phyloP scores from a whole-genome alignment of 2,797 vertebrate species.

The Setipinna tenuifilis region DNA sequence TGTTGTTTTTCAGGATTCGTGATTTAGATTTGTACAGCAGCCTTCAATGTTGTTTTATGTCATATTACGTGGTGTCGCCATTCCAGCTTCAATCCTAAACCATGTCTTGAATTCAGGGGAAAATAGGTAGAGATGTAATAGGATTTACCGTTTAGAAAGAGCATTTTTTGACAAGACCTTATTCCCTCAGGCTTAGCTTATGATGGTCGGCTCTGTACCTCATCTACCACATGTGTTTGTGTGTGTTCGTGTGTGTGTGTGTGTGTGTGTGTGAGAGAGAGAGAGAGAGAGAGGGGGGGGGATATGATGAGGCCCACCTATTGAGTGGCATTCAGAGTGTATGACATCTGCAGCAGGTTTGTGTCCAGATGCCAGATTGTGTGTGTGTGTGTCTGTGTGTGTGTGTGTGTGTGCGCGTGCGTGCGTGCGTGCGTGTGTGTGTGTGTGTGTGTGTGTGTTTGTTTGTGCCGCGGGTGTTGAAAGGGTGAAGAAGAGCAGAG shows the following conservation, averaged over 20 bases:
- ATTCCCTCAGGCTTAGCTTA: conserved; percentile 34
- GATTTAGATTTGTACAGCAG: neutral
- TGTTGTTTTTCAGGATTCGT: no score
- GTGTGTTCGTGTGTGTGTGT: conserved; percentile 29
- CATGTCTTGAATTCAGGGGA: neutral
- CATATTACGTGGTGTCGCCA: neutral
- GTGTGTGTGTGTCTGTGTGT: conserved; percentile 16
- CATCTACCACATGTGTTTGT: conserved; percentile 28
- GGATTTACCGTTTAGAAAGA: conserved; percentile 23
- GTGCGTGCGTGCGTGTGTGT: conserved; percentile 14
- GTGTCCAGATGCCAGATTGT: conserved; percentile 35
- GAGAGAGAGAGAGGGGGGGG: no score
- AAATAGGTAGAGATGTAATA: neutral
- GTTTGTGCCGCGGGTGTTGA: conserved; percentile 40
- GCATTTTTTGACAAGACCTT: conserved; percentile 33
- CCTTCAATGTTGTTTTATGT: neutral
- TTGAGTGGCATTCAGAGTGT: neutral
- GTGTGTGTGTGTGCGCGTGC: neutral
- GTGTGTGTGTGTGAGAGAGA: conserved; percentile 6
- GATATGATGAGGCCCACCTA: neutral
- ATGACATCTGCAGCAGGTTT: conserved; percentile 30
- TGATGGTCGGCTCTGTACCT: conserved; percentile 12
- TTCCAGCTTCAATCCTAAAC: neutral
- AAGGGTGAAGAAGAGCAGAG: conserved; percentile 73
- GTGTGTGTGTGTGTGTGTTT: conserved; percentile 41